Evolutionary conservation across 2,797 vertebrate genomes (phyloP).

Genomic region (Spinus pinus): DNA sequence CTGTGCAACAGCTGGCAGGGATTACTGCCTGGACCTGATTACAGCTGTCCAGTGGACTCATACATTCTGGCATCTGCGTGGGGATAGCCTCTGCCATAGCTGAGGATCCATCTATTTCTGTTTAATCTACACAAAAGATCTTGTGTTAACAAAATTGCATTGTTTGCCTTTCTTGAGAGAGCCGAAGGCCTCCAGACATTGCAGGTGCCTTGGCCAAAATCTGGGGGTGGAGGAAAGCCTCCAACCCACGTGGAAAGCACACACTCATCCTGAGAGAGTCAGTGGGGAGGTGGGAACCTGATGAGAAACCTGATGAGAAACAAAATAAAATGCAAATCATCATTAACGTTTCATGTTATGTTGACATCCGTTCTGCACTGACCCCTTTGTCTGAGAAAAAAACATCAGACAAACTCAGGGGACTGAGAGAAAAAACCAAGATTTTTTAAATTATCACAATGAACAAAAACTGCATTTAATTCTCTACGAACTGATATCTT

Average conservation of each 20-base stretch:
- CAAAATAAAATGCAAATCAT: background rate
- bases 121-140: background rate
- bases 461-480: background rate
- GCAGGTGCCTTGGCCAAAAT: background rate
- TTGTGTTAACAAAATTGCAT: background rate
- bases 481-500: background rate
- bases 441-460: background rate
- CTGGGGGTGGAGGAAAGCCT: background rate
- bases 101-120: background rate
- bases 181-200: background rate
- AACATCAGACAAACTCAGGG: background rate
- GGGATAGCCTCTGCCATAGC: background rate
- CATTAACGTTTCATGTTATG: rapidly evolving
- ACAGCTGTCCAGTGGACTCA: background rate
- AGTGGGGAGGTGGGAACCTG: background rate
- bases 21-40: background rate
- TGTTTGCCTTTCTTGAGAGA: background rate
- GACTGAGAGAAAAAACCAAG: background rate
- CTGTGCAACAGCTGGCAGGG: background rate
- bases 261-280: background rate
- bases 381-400: background rate
- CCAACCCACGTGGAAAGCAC: background rate
- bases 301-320: background rate
- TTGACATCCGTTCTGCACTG: background rate
- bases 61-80: background rate